A percentile compares a stretch with the other conserved stretches of the same genome.
Evolutionary conservation across 2,113 vertebrate genomes (phyloP).

Genomic region (Ceratotherium simum): DNA sequence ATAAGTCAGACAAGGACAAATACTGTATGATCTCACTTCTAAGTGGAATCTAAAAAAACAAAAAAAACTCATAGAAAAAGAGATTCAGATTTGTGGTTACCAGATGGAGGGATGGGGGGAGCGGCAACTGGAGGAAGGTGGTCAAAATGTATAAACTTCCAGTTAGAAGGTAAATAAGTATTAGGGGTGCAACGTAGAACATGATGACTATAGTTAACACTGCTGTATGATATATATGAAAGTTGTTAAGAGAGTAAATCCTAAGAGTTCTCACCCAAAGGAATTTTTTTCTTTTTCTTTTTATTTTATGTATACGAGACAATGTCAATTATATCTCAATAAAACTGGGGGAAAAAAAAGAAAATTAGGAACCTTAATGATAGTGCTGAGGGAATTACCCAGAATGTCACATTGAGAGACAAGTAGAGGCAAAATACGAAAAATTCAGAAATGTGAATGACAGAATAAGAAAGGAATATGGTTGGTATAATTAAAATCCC

Average conservation of each 20-base stretch:
- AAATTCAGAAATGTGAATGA: background rate
- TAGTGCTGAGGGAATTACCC: background rate
- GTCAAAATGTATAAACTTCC: background rate
- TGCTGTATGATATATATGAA: background rate
- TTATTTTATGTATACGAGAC: too few relatives aligned
- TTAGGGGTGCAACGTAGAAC: background rate
- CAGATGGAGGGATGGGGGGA: background rate
- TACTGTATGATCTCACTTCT: background rate
- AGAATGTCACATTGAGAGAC: background rate
- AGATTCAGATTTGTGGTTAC: background rate
- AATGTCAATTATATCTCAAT: background rate
- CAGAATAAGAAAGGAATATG: background rate
- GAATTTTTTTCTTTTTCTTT: too few relatives aligned
- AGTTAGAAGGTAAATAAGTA: background rate
- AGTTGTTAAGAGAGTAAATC: background rate
- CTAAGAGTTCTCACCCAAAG: background rate
- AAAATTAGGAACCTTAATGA: background rate
- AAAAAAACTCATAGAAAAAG: background rate
- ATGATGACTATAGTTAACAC: background rate
- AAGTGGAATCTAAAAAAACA: background rate
- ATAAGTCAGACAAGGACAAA: background rate
- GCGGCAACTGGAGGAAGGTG: background rate
- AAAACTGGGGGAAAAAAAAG: background rate
- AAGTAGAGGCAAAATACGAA: background rate
- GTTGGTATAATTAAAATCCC: background rate